These are phyloP conservation scores for Drosophila prosaltans DNA, from an alignment of 1,140 invertebrate species.

Conservation along the genomic window DNA sequence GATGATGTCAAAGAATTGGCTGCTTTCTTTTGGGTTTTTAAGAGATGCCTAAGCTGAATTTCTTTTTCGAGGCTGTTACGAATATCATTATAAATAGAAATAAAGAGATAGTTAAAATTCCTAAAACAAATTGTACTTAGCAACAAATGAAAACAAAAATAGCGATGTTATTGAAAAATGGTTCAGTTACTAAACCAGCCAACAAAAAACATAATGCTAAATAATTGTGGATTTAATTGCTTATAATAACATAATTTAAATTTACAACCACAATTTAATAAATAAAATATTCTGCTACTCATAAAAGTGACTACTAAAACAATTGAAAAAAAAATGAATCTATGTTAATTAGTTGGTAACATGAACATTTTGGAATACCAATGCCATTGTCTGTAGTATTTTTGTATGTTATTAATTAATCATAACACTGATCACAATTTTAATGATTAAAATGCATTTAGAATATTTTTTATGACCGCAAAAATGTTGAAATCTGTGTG, in stretches of 20 bases:
- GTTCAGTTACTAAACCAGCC: no score
- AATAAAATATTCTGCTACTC: slow-evolving; percentile 5
- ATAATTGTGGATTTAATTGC: background rate
- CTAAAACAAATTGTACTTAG: no score
- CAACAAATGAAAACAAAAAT: no score
- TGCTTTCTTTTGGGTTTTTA: no score
- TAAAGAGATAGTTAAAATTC: no score
- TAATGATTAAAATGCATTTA: background rate
- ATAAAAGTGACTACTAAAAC: background rate
- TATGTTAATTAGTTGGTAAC: background rate
- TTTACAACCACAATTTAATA: background rate
- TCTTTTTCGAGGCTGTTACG: no score
- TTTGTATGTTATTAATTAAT: slow-evolving; percentile 1
- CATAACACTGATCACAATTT: background rate
- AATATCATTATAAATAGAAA: no score
- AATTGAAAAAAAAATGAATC: background rate
- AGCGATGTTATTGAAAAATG: no score
- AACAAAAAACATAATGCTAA: background rate
- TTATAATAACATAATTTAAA: background rate
- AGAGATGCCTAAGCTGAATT: no score
- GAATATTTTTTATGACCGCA: background rate
- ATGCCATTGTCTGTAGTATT: background rate
- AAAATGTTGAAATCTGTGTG: background rate
- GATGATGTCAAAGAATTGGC: no score
- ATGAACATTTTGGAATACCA: background rate